These are phyloP conservation scores for Philantomba maxwellii DNA, from an alignment of 2,113 vertebrate genomes.

Conservation along the genomic window DNA sequence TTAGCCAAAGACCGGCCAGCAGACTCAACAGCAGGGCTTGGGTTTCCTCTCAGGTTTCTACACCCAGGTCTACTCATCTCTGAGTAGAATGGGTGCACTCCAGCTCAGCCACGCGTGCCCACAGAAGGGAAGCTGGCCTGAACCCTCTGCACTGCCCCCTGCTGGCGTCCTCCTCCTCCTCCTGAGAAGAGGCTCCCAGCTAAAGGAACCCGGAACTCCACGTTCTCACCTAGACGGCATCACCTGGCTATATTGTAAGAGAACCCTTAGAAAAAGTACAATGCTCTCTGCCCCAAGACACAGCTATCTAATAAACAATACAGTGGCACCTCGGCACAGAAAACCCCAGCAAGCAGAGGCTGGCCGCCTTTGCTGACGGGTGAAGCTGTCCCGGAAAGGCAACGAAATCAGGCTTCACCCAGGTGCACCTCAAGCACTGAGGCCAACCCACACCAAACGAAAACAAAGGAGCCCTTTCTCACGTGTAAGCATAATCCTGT, in stretches of 20 bases:
- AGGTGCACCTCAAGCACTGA: neutral
- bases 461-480: neutral
- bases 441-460: neutral
- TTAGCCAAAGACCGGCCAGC: neutral
- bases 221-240: neutral
- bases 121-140: neutral
- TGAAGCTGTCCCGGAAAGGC: neutral
- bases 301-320: neutral
- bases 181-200: neutral
- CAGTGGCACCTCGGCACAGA: no score
- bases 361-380: neutral
- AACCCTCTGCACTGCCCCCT: neutral
- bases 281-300: neutral
- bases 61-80: neutral
- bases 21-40: neutral
- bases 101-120: accelerated
- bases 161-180: neutral
- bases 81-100: neutral
- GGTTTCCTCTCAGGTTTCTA: neutral
- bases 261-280: neutral
- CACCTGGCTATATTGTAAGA: neutral
- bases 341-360: neutral
- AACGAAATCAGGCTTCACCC: neutral
- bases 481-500: neutral
- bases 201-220: neutral